A percentile compares a stretch with the other conserved stretches of the same genome.
Conservation (phyloP, 2,888 invertebrate genomes). For the Brachyptera risi region DNA sequence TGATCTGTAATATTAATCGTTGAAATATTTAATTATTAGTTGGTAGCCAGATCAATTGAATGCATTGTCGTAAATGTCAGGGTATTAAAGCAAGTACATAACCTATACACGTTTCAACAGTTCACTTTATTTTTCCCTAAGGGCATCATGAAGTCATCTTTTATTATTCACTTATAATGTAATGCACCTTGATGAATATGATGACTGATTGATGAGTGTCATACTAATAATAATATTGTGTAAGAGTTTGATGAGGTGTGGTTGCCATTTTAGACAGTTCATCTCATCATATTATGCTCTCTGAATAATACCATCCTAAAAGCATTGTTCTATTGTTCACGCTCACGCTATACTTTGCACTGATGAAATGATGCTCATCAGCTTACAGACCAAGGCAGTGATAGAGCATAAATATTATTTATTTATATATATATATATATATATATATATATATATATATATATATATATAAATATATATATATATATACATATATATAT, state of each 20-base stretch:
- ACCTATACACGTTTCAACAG: neutral
- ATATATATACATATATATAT: too few species aligned
- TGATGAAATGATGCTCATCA: neutral
- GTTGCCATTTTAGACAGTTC: too few species aligned
- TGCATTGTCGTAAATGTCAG: too few species aligned
- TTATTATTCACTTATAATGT: neutral
- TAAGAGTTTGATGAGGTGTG: conserved; percentile 6
- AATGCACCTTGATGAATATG: neutral
- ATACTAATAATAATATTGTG: conserved; percentile 1
- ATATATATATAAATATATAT: too few species aligned
- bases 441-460: too few species aligned
- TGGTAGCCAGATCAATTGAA: too few species aligned
- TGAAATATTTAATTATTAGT: too few species aligned
- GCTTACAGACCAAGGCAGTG: too few species aligned
- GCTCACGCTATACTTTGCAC: neutral
- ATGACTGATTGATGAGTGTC: conserved; percentile 6
- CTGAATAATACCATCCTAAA: neutral
- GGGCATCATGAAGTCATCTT: neutral
- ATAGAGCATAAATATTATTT: too few species aligned
- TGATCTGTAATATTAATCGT: too few species aligned
- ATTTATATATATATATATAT: too few species aligned
- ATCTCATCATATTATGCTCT: neutral
- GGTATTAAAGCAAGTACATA: neutral
- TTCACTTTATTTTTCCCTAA: neutral
- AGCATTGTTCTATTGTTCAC: neutral